phyloP scores from a whole-genome alignment of 2,888 invertebrate species.

The Onchidella celtica region DNA sequence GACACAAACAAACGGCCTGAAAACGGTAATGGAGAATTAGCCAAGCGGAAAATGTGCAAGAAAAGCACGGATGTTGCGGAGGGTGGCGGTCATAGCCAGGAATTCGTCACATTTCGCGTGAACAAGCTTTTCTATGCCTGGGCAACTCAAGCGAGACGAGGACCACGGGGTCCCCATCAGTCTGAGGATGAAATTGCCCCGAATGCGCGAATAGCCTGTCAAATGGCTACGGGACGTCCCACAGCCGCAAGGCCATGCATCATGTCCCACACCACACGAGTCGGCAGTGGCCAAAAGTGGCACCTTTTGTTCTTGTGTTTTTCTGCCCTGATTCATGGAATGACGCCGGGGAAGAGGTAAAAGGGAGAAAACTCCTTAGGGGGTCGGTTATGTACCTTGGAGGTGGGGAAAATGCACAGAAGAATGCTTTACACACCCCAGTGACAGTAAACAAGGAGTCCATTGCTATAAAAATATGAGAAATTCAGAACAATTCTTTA shows the following conservation, averaged over 20 bases:
- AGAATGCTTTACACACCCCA: neutral
- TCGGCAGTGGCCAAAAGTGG: neutral
- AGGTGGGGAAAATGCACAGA: neutral
- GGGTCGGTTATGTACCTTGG: neutral
- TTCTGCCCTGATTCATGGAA: neutral
- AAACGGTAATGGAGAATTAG: neutral
- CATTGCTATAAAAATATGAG: neutral
- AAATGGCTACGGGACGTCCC: slow-evolving; percentile 2
- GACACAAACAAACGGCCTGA: slow-evolving; percentile 27
- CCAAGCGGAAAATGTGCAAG: slow-evolving; percentile 19
- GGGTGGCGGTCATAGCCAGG: slow-evolving; percentile 13
- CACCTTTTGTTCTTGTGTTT: neutral
- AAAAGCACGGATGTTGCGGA: slow-evolving; percentile 1
- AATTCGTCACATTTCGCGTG: slow-evolving; percentile 25
- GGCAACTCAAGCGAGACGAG: slow-evolving; percentile 10
- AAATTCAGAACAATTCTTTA: neutral
- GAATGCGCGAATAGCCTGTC: neutral
- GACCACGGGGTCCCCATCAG: neutral
- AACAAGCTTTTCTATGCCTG: neutral
- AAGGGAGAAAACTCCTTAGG: neutral
- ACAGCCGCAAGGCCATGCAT: slow-evolving; percentile 4
- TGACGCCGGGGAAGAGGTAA: neutral
- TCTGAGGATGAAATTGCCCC: slow-evolving; percentile 13
- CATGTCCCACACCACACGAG: neutral
- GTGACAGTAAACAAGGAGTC: neutral